Conservation (phyloP, 2,888 invertebrate species). For the Eristalinus sepulchralis region DNA sequence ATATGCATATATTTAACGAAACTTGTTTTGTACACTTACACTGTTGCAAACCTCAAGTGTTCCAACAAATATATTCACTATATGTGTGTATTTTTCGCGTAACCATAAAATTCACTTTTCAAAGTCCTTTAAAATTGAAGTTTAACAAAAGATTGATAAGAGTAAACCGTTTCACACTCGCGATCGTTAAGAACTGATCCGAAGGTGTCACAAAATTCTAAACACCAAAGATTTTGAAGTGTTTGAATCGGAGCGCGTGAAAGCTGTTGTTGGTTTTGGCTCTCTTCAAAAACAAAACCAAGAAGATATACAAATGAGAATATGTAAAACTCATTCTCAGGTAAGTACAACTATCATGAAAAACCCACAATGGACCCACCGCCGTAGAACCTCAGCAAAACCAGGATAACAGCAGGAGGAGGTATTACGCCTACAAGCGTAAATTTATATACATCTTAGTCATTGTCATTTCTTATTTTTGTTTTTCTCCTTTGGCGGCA, state of each 20-base stretch:
- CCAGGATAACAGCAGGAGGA: neutral
- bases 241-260: neutral
- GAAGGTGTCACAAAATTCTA: neutral
- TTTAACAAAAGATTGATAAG: neutral
- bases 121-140: neutral
- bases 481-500: neutral
- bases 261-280: neutral
- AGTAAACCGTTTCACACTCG: conserved; percentile 5
- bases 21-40: neutral
- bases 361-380: neutral
- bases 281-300: neutral
- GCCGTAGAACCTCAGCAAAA: neutral
- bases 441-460: neutral
- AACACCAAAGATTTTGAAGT: neutral
- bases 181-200: neutral
- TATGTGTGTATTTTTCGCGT: neutral
- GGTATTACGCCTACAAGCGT: conserved; percentile 16
- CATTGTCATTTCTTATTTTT: neutral
- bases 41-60: neutral
- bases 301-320: neutral
- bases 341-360: conserved; percentile 7
- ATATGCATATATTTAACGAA: neutral
- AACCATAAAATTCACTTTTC: neutral
- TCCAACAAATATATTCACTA: neutral
- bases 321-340: conserved; percentile 4